Evolutionary conservation across 2,113 vertebrate species (phyloP).

Genomic region (Hyla sarda): DNA sequence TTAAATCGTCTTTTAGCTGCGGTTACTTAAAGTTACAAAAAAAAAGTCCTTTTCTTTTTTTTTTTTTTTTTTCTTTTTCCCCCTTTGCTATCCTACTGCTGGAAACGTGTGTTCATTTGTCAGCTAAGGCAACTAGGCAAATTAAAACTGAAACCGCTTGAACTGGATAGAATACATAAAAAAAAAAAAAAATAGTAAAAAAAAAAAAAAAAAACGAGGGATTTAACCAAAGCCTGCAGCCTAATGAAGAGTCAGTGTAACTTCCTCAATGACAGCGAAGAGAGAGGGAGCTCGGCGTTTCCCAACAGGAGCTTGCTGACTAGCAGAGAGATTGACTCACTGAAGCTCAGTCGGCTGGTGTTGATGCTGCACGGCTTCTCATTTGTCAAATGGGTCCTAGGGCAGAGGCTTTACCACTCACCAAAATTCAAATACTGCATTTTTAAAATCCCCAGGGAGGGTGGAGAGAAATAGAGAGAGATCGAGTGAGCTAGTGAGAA

Average conservation of each 20-base stretch:
- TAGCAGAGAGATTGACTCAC: conserved; percentile 70
- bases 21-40: conserved; percentile 64
- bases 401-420: conserved; percentile 78
- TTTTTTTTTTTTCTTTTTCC: not conserved
- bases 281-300: conserved; percentile 70
- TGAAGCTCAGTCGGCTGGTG: conserved; percentile 72
- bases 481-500: conserved; percentile 59
- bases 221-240: conserved; percentile 65
- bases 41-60: conserved; percentile 29
- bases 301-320: conserved; percentile 74
- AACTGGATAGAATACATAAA: not conserved
- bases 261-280: conserved; percentile 74
- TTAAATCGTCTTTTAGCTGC: conserved; percentile 41
- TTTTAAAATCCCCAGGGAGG: conserved; percentile 78
- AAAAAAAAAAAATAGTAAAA: conserved; percentile 28
- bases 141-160: conserved; percentile 58
- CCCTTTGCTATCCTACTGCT: conserved; percentile 55
- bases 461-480: conserved; percentile 63
- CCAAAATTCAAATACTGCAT: conserved; percentile 82
- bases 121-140: conserved; percentile 74
- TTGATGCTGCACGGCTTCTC: conserved; percentile 75
- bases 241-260: conserved; percentile 75
- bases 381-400: conserved; percentile 84
- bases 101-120: conserved; percentile 68
- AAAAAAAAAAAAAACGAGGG: conserved; percentile 41